Evolutionary conservation across 2,113 vertebrate genomes (phyloP), one percentile per base, ranked within the genome.

Genomic region (Clinocottus analis): DNA sequence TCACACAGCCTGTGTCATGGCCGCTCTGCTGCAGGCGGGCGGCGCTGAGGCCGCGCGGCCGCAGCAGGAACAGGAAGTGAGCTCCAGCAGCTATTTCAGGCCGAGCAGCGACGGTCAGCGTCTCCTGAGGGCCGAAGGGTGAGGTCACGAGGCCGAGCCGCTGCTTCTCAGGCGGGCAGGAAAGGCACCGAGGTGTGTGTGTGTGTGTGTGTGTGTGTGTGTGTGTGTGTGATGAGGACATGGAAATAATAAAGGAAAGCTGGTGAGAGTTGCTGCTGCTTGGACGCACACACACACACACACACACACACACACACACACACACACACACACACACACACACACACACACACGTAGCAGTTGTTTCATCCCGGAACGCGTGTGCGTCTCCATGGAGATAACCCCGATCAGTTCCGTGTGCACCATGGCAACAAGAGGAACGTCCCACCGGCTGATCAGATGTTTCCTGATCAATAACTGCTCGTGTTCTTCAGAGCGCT

Each of bases 201-300:
- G 29, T 31, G 29, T 31, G 29, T 31, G 29, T 31, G 29, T 31
- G 29, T 31, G 29, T 31, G 29, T 31, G 29, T 31, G 29, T 31
- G 29, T 31, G 29, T 31, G 29, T 31, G 4, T 31, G 29, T 31
- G 82, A 90, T 94, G 93, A 94, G 90, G 79, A 80, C 83, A 94
- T 94, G 94, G 94, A 94, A 95, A 93, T 84, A 89, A 49, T 62
- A 33, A 61, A 81, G 51, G 47, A 77, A 84, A 86, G 72, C 61
- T 75, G 72, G 35, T 67, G 47, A 73, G 77, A 76, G 41, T 13
- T 25, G 25, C 51, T 55, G 55, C 69, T 72, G 61, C 55, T 68
- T 51, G 27, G 35, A 71, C 25, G 12, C 43, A 43, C 41, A 43
- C 41, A 43, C 12, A 17, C 16, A 14, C 39, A 47, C 33, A 53